Evolutionary conservation across 2,113 vertebrate species (phyloP), one percentile per base, ranked within the genome.

Genomic region (Merops nubicus): DNA sequence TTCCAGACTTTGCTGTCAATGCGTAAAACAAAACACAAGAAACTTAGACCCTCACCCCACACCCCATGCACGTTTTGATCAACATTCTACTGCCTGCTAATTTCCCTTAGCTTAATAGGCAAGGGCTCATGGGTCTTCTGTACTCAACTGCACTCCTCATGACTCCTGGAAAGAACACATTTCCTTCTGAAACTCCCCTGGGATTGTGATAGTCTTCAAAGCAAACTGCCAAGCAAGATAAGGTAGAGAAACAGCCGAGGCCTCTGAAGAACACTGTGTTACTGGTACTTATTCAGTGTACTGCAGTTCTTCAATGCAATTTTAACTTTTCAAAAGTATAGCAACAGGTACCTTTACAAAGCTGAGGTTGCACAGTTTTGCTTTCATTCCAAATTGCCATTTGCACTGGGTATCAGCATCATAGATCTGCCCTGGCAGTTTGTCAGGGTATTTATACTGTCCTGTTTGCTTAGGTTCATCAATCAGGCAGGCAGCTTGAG

Each of bases 371-470:
- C 99, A 99, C 5, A 99, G 97, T 97, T 99, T 99, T 89, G 99
- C 99, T 97, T 99, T 99, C 84, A 98, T 98, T 97, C 99, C 99
- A 97, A 99, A 99, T 94, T 99, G 99, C 99, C 99, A 99, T 97
- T 99, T 99, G 98, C 99, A 99, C 97, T 99, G 99, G 10, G 98
- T 99, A 98, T 99, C 98, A 6, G 99, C 99, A 51, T 99, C 98
- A 16, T 99, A 99, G 85, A 99, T 98, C 98, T 99, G 99, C 47
- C 99, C 99, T 3, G 99, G 99, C n/a, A 99, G 99, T 94, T 99
- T 98, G 87, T 99, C 99, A 0, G 99, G 99, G 95, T 99, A 99
- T 95, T 99, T 99, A 97, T 99, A 99, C 94, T 99, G 99, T 91
- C 99, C 99, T 26, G 99, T 98, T 98, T 99, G 99, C 98, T 99